Evolutionary conservation across 2,113 vertebrate genomes (phyloP).

Genomic region (Ellobius talpinus): DNA sequence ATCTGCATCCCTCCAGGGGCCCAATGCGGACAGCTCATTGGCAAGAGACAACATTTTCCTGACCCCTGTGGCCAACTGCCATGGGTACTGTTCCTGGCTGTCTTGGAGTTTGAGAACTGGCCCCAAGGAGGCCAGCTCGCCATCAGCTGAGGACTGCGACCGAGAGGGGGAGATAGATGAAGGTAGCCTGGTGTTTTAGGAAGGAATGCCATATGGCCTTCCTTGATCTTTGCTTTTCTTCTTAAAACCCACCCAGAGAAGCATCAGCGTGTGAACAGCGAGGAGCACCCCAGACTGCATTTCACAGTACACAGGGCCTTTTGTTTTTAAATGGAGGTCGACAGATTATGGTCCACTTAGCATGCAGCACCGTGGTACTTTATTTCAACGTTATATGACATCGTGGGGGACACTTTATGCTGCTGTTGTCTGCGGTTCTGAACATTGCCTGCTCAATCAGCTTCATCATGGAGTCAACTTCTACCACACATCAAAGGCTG

Average conservation of each 20-base stretch:
- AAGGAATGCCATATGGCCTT: slow-evolving; percentile 61
- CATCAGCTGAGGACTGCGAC: neutral
- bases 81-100: neutral
- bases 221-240: slow-evolving; percentile 69
- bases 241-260: slow-evolving; percentile 31
- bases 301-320: neutral
- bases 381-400: slow-evolving; percentile 82
- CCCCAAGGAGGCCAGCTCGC: neutral
- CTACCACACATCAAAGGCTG: slow-evolving; percentile 89
- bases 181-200: slow-evolving; percentile 20
- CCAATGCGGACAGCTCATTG: slow-evolving; percentile 18
- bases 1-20: neutral
- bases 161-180: neutral
- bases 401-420: slow-evolving; percentile 84
- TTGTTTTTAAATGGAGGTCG: slow-evolving; percentile 66
- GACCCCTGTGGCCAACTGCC: neutral
- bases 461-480: slow-evolving; percentile 85
- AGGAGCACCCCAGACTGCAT: neutral
- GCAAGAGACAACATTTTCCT: neutral
- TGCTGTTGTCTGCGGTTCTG: slow-evolving; percentile 86
- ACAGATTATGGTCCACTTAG: slow-evolving; percentile 66
- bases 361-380: slow-evolving; percentile 73
- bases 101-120: neutral
- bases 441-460: slow-evolving; percentile 87
- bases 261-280: neutral